Conservation (phyloP, 2,113 vertebrate species). For the Ascaphus truei region DNA sequence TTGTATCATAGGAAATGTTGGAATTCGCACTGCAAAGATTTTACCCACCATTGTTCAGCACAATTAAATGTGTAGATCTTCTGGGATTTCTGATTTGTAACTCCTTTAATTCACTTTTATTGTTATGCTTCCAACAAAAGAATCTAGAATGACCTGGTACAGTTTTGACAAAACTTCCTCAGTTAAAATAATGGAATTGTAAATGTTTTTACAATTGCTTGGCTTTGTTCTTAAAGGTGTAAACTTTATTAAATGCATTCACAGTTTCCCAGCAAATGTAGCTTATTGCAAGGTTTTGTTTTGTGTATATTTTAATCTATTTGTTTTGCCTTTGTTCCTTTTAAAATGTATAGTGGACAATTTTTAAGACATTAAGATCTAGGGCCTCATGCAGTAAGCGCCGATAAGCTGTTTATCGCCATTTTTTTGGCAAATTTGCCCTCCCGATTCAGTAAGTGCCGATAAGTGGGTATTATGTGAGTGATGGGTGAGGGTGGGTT, state of each 20-base stretch:
- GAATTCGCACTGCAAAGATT: conserved; percentile 12
- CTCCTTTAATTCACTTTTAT: conserved; percentile 60
- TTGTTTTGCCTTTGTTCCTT: too few species aligned
- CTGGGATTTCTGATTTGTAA: too few species aligned
- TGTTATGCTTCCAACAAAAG: conserved; percentile 57
- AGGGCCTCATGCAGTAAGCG: too few species aligned
- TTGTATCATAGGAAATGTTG: conserved; percentile 45
- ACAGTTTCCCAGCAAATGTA: not conserved
- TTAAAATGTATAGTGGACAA: too few species aligned
- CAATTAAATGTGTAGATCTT: conserved; percentile 44
- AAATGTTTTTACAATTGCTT: conserved; percentile 5
- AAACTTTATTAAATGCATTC: conserved; percentile 16
- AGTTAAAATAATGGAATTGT: not conserved
- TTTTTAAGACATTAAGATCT: too few species aligned
- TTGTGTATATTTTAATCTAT: not conserved
- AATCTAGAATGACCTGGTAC: conserved; percentile 54
- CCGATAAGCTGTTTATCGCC: too few species aligned
- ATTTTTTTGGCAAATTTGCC: too few species aligned
- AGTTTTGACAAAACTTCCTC: conserved; percentile 54
- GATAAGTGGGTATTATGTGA: too few species aligned
- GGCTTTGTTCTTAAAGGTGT: not conserved
- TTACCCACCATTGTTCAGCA: conserved; percentile 39
- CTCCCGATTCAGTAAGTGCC: too few species aligned
- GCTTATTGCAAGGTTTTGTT: not conserved
- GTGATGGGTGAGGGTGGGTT: too few species aligned